Percentiles rank a stretch among this genome's conserved stretches.
phyloP scores from a whole-genome alignment of 2,888 invertebrate genomes.

The Eristalis tenax region DNA sequence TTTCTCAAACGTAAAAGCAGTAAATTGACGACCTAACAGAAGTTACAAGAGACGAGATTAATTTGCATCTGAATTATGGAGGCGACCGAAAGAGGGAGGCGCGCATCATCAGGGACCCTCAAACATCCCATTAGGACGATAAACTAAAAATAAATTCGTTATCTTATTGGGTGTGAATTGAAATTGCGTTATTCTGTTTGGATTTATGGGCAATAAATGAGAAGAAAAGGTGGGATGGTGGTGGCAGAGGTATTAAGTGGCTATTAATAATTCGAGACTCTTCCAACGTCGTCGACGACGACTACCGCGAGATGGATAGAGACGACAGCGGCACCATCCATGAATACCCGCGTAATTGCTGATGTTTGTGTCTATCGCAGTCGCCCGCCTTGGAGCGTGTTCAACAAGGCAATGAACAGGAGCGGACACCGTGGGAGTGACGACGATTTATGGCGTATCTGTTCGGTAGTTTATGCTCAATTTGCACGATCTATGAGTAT shows the following conservation, averaged over 20 bases:
- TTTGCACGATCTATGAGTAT: constrained; percentile 45
- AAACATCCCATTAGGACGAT: constrained; percentile 28
- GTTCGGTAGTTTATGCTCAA: constrained; percentile 48
- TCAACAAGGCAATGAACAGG: constrained; percentile 47
- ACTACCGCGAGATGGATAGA: not conserved
- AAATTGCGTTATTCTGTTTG: constrained; percentile 39
- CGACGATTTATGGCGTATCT: constrained; percentile 61
- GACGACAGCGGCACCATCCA: not conserved
- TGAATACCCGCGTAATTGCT: constrained; percentile 18
- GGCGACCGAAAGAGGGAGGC: not conserved
- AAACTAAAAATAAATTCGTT: constrained; percentile 49
- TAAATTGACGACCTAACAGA: not conserved
- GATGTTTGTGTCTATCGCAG: not conserved
- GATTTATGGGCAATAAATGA: constrained; percentile 63
- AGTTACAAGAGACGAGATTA: not conserved
- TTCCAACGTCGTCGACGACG: not conserved
- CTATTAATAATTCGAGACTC: constrained; percentile 64
- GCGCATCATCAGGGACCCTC: not conserved
- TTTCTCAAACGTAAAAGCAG: not conserved
- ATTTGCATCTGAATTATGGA: not conserved
- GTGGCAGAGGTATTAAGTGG: constrained; percentile 52
- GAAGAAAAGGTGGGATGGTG: constrained; percentile 29
- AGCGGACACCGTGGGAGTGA: constrained; percentile 40
- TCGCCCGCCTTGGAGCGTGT: constrained; percentile 20
- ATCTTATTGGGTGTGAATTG: constrained; percentile 66